Percentiles rank a stretch among this genome's conserved stretches.
These are phyloP conservation scores for Sorex fumeus DNA, from an alignment of 2,113 vertebrate genomes.

Conservation along the genomic window DNA sequence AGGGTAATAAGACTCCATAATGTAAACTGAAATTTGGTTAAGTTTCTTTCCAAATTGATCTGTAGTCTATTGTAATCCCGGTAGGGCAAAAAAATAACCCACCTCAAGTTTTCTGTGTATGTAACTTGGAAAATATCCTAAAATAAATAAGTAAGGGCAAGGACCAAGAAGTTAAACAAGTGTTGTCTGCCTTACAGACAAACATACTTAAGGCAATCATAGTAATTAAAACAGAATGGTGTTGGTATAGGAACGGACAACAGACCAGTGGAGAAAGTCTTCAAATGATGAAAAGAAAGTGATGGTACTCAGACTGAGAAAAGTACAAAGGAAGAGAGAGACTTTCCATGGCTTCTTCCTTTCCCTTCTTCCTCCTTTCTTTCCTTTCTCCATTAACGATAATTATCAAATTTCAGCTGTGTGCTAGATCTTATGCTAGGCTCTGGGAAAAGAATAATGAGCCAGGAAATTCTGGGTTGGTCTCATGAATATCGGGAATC, in stretches of 20 bases:
- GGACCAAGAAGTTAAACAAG: background rate
- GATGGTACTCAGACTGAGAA: background rate
- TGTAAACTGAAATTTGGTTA: background rate
- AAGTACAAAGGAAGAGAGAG: background rate
- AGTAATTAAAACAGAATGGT: background rate
- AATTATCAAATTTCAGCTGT: background rate
- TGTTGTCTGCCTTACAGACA: background rate
- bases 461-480: background rate
- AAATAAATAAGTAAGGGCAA: background rate
- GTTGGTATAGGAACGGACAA: background rate
- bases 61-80: background rate
- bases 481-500: background rate
- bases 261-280: background rate
- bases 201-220: background rate
- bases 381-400: background rate
- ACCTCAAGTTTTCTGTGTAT: background rate
- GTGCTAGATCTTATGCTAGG: background rate
- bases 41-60: background rate
- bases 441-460: background rate
- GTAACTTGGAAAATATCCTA: conserved; percentile 6
- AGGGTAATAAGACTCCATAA: background rate
- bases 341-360: background rate
- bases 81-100: background rate
- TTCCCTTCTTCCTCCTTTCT: too few relatives aligned
- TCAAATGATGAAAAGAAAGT: background rate